A percentile compares a stretch with the other conserved stretches of the same genome.
Evolutionary conservation across 2,113 vertebrate genomes (phyloP).

Genomic region (Myotis yumanensis): DNA sequence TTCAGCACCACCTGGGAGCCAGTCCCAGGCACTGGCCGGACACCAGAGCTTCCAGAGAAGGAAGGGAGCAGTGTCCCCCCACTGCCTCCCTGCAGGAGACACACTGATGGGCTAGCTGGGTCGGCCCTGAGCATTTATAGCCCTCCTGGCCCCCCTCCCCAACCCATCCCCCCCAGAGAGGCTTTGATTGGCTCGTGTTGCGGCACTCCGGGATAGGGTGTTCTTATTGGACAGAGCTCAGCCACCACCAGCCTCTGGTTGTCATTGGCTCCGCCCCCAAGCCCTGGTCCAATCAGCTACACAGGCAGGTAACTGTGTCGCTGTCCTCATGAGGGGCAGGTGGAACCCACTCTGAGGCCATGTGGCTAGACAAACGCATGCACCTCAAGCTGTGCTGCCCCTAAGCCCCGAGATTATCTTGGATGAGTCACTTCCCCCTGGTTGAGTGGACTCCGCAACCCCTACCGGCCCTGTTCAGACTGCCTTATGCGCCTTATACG

Average conservation of each 20-base stretch:
- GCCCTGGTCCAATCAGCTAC: background rate
- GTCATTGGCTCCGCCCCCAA: background rate
- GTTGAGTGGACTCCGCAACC: accelerated
- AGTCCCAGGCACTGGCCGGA: background rate
- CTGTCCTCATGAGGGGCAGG: accelerated
- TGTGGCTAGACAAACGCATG: accelerated
- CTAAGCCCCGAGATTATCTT: accelerated
- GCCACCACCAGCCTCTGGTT: background rate
- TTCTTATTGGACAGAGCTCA: background rate
- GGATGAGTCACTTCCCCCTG: background rate
- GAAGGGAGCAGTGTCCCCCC: no score
- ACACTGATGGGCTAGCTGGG: accelerated
- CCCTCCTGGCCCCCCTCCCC: no score
- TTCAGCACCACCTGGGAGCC: background rate
- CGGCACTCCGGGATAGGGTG: background rate
- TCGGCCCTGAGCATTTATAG: accelerated
- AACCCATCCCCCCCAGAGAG: accelerated
- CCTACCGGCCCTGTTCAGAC: background rate
- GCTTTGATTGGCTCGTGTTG: background rate
- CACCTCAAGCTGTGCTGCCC: accelerated
- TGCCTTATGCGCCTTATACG: background rate
- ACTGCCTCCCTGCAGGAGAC: no score
- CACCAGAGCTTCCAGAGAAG: background rate
- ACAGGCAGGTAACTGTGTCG: accelerated
- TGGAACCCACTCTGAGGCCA: accelerated